These are phyloP conservation scores for Eristalis intricaria DNA, from an alignment of 2,888 invertebrate genomes.

Conservation along the genomic window DNA sequence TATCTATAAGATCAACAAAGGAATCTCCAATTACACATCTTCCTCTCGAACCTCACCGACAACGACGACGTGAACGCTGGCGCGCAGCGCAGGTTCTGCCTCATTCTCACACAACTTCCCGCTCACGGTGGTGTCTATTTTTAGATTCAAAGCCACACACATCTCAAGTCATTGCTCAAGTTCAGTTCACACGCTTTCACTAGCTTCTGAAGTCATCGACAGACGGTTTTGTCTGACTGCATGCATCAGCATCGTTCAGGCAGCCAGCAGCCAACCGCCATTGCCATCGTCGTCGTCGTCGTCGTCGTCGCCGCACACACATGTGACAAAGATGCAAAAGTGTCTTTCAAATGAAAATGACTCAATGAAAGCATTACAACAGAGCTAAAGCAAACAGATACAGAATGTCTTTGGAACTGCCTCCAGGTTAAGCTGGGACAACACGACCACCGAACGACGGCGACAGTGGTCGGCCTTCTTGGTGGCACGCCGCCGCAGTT, in stretches of 20 bases:
- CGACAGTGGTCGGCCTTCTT: constrained; percentile 7
- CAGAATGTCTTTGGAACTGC: constrained; percentile 51
- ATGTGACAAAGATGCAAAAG: constrained; percentile 52
- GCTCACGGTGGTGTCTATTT: constrained; percentile 55
- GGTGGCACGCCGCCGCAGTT: not conserved
- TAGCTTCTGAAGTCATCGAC: constrained; percentile 73
- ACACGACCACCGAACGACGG: constrained; percentile 42
- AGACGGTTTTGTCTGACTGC: constrained; percentile 9
- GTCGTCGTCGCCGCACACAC: constrained; percentile 3
- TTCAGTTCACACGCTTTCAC: constrained; percentile 81
- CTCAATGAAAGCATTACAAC: constrained; percentile 61
- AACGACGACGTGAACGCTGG: constrained; percentile 10
- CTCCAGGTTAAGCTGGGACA: constrained; percentile 42
- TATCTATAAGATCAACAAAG: constrained; percentile 48
- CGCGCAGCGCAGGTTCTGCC: constrained; percentile 32
- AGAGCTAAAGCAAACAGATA: constrained; percentile 27
- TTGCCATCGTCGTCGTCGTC: not conserved
- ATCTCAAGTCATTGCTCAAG: constrained; percentile 74
- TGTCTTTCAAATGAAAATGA: constrained; percentile 45
- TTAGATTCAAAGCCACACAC: constrained; percentile 67
- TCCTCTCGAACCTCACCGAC: constrained; percentile 26
- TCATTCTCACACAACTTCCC: not conserved
- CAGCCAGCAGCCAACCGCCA: not conserved
- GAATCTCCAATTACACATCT: constrained; percentile 60
- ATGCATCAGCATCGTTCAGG: not conserved